phyloP scores from a whole-genome alignment of 2,797 vertebrate genomes.

The Malurus leucopterus region DNA sequence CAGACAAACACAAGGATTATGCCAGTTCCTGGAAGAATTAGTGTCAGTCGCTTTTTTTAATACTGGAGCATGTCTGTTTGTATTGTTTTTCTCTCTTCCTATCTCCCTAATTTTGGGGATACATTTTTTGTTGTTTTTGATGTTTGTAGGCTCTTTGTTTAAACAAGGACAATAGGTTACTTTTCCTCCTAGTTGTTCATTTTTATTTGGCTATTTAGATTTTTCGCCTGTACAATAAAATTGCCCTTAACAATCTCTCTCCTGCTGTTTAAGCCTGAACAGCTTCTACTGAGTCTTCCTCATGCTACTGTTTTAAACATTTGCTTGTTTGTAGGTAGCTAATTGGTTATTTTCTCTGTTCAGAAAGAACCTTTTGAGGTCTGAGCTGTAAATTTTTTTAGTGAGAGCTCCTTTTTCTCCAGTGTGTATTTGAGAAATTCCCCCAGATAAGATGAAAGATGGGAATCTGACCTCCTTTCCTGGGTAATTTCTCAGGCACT shows the following conservation, averaged over 20 bases:
- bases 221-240: not conserved
- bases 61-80: not conserved
- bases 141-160: not conserved
- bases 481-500: not conserved
- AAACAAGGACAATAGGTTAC: not conserved
- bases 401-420: not conserved
- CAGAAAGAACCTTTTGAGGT: not conserved
- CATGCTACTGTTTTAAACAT: not conserved
- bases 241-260: not conserved
- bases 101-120: not conserved
- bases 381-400: not conserved
- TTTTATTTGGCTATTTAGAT: not conserved
- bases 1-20: slow-evolving; percentile 61
- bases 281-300: not conserved
- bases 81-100: not conserved
- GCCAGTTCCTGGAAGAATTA: slow-evolving; percentile 66
- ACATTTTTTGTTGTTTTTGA: not conserved
- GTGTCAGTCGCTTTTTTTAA: slow-evolving; percentile 15
- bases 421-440: not conserved
- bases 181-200: not conserved
- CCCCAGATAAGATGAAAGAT: not conserved
- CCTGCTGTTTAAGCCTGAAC: not conserved
- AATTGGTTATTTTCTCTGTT: not conserved
- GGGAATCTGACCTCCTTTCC: not conserved
- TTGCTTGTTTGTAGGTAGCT: not conserved